These are phyloP conservation scores for Azorinus chamasolen DNA, from an alignment of 2,888 invertebrate genomes.

Conservation along the genomic window DNA sequence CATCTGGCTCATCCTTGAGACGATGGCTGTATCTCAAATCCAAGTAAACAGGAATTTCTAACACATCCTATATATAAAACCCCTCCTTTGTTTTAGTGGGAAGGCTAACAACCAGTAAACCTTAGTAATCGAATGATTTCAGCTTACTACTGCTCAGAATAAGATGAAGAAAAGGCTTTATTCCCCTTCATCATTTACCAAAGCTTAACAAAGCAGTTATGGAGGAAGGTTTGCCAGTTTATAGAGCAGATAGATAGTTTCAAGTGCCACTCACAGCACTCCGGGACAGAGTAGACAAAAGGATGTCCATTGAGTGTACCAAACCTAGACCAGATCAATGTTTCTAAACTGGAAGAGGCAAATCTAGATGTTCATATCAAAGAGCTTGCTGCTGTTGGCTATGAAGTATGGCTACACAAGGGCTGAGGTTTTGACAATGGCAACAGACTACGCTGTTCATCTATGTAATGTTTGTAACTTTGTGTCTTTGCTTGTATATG, in stretches of 20 bases:
- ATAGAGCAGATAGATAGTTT: neutral
- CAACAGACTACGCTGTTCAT: slow-evolving; percentile 17
- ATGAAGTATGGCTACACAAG: slow-evolving; percentile 21
- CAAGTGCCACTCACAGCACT: neutral
- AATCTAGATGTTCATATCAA: slow-evolving; percentile 3
- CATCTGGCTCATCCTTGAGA: too few relatives aligned
- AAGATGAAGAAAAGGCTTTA: neutral
- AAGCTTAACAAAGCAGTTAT: slow-evolving; percentile 8
- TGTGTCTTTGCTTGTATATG: too few relatives aligned
- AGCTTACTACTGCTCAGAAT: neutral
- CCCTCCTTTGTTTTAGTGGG: too few relatives aligned
- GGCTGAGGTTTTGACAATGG: slow-evolving; percentile 9
- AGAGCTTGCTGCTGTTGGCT: slow-evolving; percentile 12
- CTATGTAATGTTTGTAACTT: too few relatives aligned
- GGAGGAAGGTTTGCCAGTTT: neutral
- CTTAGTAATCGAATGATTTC: too few relatives aligned
- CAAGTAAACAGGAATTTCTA: too few relatives aligned
- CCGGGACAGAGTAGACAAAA: slow-evolving; percentile 6
- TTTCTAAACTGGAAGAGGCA: slow-evolving; percentile 12
- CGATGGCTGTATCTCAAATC: too few relatives aligned
- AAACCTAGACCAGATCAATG: neutral
- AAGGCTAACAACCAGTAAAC: too few relatives aligned
- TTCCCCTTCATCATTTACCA: slow-evolving; percentile 9
- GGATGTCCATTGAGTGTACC: too few relatives aligned
- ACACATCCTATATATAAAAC: too few relatives aligned